Evolutionary conservation across 2,113 vertebrate species (phyloP), one percentile per base, ranked within the genome.

Genomic region (Lutjanus erythropterus): DNA sequence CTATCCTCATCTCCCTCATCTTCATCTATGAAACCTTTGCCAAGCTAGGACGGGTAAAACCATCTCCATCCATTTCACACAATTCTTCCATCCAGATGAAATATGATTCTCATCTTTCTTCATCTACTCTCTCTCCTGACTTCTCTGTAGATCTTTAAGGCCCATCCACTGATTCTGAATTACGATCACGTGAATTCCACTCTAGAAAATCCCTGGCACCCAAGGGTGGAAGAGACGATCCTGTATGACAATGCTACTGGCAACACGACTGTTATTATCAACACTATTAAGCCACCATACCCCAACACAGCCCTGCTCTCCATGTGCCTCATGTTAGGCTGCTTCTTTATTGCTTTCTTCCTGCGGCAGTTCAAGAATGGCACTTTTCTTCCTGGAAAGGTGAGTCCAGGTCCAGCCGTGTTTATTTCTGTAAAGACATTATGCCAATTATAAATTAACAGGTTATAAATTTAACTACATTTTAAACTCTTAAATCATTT

Each of bases 1-100:
- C 98, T 93, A 96, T 99, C 92, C 97, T 99, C 91, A 99, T 99
- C 93, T 99, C 98, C 78, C 96, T 99, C 94, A 99, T 99, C 92
- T 99, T 99, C 95, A 99, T 99, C 94, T 98, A 94, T 0, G 97
- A 99, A 94, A 99, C 98, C 31, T 99, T 99, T 90, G 65, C 88
- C 94, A 99, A 99, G 82, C 94, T 99, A 0, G 64, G 92, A 82
- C 96, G 90, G 95, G 98, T 99, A 94, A 94, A 74, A 81, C 6
- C 61, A 55, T 65, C 15, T 12, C 37, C 46, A 68, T 68, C 37
- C 29, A 44, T 78, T 42, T 60, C 6, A 12, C 39, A 41, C 9
- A 25, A 52, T 64, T 56, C 52, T 66, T 59, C 31, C 21, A 3
- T 50, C n/a, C 25, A 35, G 55, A 41, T 11, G 1, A 52, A 44